Evolutionary conservation across 92 coral and sea anemone genomes (phyloP).

Genomic region (Phenganax subtilis): DNA sequence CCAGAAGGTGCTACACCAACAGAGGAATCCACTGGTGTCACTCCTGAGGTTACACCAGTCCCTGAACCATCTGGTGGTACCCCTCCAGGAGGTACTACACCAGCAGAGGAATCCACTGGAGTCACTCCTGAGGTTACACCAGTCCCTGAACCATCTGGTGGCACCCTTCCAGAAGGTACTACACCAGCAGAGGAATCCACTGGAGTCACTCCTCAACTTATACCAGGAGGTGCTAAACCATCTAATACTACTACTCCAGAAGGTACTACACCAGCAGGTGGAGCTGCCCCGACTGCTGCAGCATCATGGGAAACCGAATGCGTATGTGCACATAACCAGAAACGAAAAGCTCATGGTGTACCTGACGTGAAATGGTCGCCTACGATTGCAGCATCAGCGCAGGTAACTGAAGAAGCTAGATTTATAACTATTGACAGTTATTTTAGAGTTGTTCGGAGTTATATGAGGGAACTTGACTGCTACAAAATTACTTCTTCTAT

Average conservation of each 20-base stretch:
- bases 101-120: neutral
- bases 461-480: no score
- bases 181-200: neutral
- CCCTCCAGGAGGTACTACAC: neutral
- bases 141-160: no score
- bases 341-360: slow-evolving; percentile 7
- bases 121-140: neutral
- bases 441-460: no score
- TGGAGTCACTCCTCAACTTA: neutral
- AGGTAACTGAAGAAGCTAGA: neutral
- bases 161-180: neutral
- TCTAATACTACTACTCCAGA: neutral
- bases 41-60: neutral
- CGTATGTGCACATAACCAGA: slow-evolving; percentile 26
- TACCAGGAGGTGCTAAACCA: neutral
- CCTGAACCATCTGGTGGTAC: no score
- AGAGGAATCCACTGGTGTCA: neutral
- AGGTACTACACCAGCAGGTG: neutral
- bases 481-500: no score
- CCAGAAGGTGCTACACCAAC: neutral
- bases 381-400: slow-evolving; percentile 4
- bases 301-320: neutral
- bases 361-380: slow-evolving; percentile 13
- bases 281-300: neutral
- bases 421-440: no score